A percentile compares a stretch with the other conserved stretches of the same genome.
These are phyloP conservation scores for Leucophenga varia DNA, from an alignment of 1,140 invertebrate species.

Conservation along the genomic window DNA sequence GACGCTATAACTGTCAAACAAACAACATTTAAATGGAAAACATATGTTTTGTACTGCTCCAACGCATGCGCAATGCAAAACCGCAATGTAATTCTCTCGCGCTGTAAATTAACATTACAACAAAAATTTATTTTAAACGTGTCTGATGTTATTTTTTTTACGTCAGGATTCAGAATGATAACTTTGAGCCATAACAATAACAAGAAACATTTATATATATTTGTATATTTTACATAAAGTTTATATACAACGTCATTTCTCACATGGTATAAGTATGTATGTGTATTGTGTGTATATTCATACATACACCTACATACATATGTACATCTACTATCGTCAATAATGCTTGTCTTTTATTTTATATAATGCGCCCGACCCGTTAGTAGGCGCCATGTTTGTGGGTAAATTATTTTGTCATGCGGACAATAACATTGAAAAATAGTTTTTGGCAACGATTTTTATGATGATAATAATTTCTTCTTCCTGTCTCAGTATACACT, in stretches of 20 bases:
- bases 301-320: background rate
- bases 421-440: conserved; percentile 19
- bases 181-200: conserved; percentile 27
- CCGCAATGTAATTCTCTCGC: background rate
- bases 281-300: background rate
- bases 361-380: conserved; percentile 17
- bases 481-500: background rate
- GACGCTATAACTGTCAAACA: no score
- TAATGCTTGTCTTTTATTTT: no score
- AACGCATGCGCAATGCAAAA: conserved; percentile 34
- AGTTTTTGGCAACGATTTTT: no score
- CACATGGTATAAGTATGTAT: conserved; percentile 27
- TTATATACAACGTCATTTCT: no score
- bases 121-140: conserved; percentile 43
- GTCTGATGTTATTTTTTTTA: conserved; percentile 28
- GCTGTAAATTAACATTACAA: conserved; percentile 16
- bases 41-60: conserved; percentile 33
- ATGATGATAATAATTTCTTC: no score
- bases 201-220: conserved; percentile 15
- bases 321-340: conserved; percentile 5
- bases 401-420: conserved; percentile 25
- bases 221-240: no score
- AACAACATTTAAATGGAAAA: conserved; percentile 13
- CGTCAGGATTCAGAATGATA: conserved; percentile 21
- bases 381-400: conserved; percentile 16